Evolutionary conservation across 1,140 invertebrate species (phyloP).

Genomic region (Planococcus citri): DNA sequence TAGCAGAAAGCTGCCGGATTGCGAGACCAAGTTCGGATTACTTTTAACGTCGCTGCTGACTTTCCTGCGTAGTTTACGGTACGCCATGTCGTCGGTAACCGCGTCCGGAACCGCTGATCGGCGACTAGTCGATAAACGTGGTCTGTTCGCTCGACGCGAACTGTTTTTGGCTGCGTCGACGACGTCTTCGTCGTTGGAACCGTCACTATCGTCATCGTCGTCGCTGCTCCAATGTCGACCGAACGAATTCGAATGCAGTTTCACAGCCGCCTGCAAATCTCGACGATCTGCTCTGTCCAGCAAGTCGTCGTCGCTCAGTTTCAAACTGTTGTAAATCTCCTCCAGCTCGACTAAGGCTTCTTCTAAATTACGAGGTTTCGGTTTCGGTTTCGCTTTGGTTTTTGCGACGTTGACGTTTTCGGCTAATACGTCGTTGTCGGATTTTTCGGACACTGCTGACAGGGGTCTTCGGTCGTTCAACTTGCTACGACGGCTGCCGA

Average conservation of each 20-base stretch:
- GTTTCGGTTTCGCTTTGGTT: background rate
- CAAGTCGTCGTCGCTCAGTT: slow-evolving; percentile 66
- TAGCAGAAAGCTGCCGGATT: slow-evolving; percentile 57
- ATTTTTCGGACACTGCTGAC: background rate
- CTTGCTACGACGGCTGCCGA: no score
- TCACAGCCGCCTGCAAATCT: slow-evolving; percentile 43
- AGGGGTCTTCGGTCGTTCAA: background rate
- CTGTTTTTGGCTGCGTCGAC: background rate
- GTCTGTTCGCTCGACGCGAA: background rate
- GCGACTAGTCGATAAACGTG: background rate
- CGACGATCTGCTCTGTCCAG: slow-evolving; percentile 60
- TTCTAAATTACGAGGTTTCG: slow-evolving; percentile 59
- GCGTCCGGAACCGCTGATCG: slow-evolving; percentile 21
- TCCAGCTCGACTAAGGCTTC: slow-evolving; percentile 77
- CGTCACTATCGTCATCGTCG: background rate
- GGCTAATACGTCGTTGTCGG: background rate
- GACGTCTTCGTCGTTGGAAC: background rate
- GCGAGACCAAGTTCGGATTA: slow-evolving; percentile 40
- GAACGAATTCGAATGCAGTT: background rate
- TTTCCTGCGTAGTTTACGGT: slow-evolving; percentile 46
- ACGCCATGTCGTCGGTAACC: slow-evolving; percentile 59
- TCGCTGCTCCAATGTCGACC: background rate
- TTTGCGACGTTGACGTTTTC: no score
- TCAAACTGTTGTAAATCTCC: slow-evolving; percentile 72
- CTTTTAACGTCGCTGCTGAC: slow-evolving; percentile 29